Conservation (phyloP, 2,888 invertebrate genomes). For the Eupelmus urozonus region DNA sequence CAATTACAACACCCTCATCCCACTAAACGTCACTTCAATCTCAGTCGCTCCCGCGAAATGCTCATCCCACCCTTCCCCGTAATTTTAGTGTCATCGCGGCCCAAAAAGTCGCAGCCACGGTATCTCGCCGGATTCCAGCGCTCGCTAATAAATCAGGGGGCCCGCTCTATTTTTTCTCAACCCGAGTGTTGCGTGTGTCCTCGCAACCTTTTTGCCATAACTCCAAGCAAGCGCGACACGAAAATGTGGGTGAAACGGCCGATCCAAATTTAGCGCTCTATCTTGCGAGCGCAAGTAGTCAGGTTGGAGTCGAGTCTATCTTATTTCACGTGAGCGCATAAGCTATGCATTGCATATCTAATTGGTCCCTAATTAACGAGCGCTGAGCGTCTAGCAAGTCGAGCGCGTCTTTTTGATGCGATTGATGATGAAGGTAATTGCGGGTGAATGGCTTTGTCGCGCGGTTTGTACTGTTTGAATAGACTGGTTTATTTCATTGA, state of each 20-base stretch:
- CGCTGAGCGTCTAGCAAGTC: too few species aligned
- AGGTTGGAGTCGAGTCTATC: neutral
- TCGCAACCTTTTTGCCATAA: neutral
- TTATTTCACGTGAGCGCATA: neutral
- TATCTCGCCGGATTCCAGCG: constrained; percentile 35
- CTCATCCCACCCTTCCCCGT: constrained; percentile 5
- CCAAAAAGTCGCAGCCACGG: neutral
- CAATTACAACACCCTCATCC: too few species aligned
- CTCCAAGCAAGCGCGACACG: too few species aligned
- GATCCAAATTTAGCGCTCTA: constrained; percentile 17
- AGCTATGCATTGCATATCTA: neutral
- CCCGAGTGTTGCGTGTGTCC: constrained; percentile 18
- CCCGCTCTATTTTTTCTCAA: constrained; percentile 21
- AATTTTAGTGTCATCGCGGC: constrained; percentile 33
- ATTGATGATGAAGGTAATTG: too few species aligned
- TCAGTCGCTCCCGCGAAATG: too few species aligned
- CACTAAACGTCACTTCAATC: too few species aligned
- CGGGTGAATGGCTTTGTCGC: too few species aligned
- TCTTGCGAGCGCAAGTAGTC: neutral
- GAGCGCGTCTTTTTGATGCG: too few species aligned
- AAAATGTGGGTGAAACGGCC: constrained; percentile 53
- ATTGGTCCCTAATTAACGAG: constrained; percentile 35
- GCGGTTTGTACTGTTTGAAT: too few species aligned
- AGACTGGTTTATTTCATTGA: too few species aligned
- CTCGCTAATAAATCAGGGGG: constrained; percentile 12